phyloP scores from a whole-genome alignment of 2,888 invertebrate genomes.

The Abrostola triplasia region DNA sequence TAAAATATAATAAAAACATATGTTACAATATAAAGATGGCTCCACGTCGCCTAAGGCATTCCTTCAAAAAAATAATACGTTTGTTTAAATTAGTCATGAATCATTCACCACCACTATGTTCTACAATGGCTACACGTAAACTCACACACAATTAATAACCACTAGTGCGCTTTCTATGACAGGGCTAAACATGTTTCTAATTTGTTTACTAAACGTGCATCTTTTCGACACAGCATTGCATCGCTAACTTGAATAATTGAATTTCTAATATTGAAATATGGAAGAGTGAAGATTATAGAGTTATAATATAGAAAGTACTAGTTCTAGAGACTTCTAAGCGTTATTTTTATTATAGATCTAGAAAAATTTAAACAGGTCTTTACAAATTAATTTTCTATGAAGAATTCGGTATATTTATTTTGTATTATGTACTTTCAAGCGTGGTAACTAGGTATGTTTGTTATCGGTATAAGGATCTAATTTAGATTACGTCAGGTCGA shows the following conservation, averaged over 20 bases:
- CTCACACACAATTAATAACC: conserved; percentile 76
- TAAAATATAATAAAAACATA: conserved; percentile 58
- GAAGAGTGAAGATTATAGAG: conserved; percentile 86
- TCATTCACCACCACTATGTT: conserved; percentile 62
- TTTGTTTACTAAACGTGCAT: conserved; percentile 82
- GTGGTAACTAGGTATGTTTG: conserved; percentile 46
- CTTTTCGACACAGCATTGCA: conserved; percentile 70
- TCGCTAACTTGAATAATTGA: conserved; percentile 59
- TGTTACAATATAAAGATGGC: conserved; percentile 70
- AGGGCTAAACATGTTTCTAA: conserved; percentile 74
- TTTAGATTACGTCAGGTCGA: conserved; percentile 34
- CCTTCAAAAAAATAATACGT: conserved; percentile 69
- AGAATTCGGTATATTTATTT: conserved; percentile 58
- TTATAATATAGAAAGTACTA: conserved; percentile 70
- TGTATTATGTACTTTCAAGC: conserved; percentile 55
- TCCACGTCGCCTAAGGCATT: conserved; percentile 82
- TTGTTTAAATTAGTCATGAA: conserved; percentile 62
- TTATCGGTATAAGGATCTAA: conserved; percentile 41
- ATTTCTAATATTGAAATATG: conserved; percentile 81
- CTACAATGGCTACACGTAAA: conserved; percentile 72
- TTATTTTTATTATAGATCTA: conserved; percentile 43
- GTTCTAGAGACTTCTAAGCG: conserved; percentile 71
- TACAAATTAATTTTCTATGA: conserved; percentile 42
- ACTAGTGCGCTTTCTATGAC: conserved; percentile 79
- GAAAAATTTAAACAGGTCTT: conserved; percentile 46